phyloP scores from a whole-genome alignment of 2,113 vertebrate genomes.

The Petromus typicus region DNA sequence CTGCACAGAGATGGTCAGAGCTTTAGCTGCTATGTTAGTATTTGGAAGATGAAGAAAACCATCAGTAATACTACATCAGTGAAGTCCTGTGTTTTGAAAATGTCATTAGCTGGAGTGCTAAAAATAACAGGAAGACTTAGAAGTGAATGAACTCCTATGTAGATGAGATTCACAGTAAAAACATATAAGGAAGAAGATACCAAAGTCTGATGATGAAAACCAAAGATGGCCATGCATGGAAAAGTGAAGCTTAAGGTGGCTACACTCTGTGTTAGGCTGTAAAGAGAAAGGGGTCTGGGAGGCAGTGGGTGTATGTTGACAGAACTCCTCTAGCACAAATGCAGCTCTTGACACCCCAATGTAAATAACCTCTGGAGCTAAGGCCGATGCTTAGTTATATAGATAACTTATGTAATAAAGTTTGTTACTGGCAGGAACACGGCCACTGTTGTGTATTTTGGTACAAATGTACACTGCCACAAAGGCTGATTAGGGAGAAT shows the following conservation, averaged over 20 bases:
- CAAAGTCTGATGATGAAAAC: not conserved
- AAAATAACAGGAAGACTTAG: not conserved
- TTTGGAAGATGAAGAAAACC: not conserved
- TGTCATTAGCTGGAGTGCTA: not conserved
- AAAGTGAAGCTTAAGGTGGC: not conserved
- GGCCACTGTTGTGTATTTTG: not conserved
- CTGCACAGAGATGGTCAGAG: not conserved
- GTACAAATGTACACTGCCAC: not conserved
- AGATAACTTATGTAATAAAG: not conserved
- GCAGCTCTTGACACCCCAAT: not conserved
- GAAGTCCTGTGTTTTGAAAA: not conserved
- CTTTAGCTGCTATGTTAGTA: not conserved
- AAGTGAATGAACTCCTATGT: not conserved
- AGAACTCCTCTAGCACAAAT: not conserved
- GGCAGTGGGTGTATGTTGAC: not conserved
- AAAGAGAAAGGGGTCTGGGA: not conserved
- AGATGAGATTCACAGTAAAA: not conserved
- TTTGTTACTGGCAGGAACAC: not conserved
- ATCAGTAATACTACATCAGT: not conserved
- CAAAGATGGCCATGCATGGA: not conserved
- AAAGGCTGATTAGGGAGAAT: not conserved
- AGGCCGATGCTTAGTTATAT: not conserved
- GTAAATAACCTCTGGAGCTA: not conserved
- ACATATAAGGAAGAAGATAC: not conserved
- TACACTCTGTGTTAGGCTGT: not conserved